Evolutionary conservation across 1,140 invertebrate species (phyloP).

Genomic region (Tetramorium parvispinum): DNA sequence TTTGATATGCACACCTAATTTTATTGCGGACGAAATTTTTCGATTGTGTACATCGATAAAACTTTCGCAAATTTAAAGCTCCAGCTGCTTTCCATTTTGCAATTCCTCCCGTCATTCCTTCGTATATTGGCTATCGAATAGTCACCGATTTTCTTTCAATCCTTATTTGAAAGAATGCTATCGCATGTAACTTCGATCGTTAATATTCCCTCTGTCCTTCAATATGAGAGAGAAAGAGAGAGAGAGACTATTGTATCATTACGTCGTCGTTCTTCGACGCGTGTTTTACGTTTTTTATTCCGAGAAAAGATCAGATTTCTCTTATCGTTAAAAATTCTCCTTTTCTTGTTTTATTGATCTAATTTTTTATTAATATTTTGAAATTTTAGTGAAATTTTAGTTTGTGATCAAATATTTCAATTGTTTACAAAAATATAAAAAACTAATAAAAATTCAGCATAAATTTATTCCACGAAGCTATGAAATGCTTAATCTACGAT

Average conservation of each 20-base stretch:
- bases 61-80: slow-evolving; percentile 14
- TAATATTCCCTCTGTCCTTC: slow-evolving; percentile 8
- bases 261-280: neutral
- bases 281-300: neutral
- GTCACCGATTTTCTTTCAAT: slow-evolving; percentile 15
- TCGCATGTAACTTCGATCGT: neutral
- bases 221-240: neutral
- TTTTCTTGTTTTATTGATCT: neutral
- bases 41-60: neutral
- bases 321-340: neutral
- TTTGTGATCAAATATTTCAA: neutral
- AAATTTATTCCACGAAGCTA: neutral
- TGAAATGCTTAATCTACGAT: neutral
- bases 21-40: neutral
- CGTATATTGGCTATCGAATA: slow-evolving; percentile 23
- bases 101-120: neutral
- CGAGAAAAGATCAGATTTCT: neutral
- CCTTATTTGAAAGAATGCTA: slow-evolving; percentile 9
- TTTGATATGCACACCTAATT: neutral
- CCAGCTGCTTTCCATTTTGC: neutral
- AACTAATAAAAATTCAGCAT: neutral
- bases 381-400: neutral
- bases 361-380: too few relatives aligned
- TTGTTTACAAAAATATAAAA: neutral
- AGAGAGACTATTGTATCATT: slow-evolving; percentile 22